Conservation (phyloP, 2,113 vertebrate genomes). For the Triplophysa siluroides region DNA sequence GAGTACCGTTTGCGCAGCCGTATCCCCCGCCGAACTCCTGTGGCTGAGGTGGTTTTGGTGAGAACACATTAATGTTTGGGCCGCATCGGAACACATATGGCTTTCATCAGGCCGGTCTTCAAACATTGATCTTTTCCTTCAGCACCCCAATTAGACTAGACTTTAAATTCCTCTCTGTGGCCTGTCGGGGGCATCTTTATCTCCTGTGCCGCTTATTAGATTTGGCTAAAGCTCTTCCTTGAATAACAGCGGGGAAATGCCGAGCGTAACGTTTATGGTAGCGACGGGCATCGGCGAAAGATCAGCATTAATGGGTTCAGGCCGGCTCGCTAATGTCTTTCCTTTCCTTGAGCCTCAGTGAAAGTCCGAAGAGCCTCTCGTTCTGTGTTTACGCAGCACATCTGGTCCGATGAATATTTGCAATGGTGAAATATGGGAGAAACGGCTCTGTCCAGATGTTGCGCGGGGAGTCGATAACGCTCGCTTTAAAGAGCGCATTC, state of each 20-base stretch:
- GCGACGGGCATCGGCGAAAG: constrained; percentile 23
- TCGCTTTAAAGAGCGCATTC: constrained; percentile 1
- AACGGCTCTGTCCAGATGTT: constrained; percentile 69
- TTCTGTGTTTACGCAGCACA: constrained; percentile 65
- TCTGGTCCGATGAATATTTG: constrained; percentile 59
- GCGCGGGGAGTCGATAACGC: constrained; percentile 18
- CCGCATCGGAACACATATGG: constrained; percentile 73
- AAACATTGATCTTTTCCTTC: constrained; percentile 74
- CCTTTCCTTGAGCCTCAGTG: constrained; percentile 49
- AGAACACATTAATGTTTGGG: constrained; percentile 73
- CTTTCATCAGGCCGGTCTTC: constrained; percentile 73
- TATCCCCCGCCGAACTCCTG: constrained; percentile 17
- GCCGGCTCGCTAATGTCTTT: constrained; percentile 41
- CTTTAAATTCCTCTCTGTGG: constrained; percentile 70
- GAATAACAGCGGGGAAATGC: constrained; percentile 19
- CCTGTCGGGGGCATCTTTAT: constrained; percentile 60
- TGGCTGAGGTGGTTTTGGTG: constrained; percentile 64
- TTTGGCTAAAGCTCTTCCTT: constrained; percentile 44
- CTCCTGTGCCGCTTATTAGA: constrained; percentile 61
- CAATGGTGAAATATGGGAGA: constrained; percentile 59
- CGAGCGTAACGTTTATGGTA: constrained; percentile 13
- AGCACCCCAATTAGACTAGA: constrained; percentile 76
- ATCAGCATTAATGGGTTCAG: constrained; percentile 45
- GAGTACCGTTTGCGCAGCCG: not conserved
- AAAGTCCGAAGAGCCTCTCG: constrained; percentile 61